These are phyloP conservation scores for Cheilosia grossa DNA, from an alignment of 2,888 invertebrate genomes.

Conservation along the genomic window DNA sequence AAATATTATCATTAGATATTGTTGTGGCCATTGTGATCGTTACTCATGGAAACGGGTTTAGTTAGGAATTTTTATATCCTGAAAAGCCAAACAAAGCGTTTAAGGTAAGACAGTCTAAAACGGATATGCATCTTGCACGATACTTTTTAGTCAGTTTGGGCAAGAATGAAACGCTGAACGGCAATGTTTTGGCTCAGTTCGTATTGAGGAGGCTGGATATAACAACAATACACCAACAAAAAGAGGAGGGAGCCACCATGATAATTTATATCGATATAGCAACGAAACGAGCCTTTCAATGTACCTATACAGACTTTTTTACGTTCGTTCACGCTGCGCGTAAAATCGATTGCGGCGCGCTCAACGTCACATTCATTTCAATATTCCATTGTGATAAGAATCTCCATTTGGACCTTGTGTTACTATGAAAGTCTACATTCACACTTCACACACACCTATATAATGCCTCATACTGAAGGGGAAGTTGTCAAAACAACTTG, in stretches of 20 bases:
- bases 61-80: not conserved
- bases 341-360: conserved; percentile 74
- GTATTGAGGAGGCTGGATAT: conserved; percentile 7
- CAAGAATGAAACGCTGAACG: conserved; percentile 9
- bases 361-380: conserved; percentile 74
- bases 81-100: not conserved
- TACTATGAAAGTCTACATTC: conserved; percentile 53
- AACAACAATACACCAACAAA: conserved; percentile 26
- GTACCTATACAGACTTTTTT: conserved; percentile 60
- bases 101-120: not conserved
- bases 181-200: conserved; percentile 39
- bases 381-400: conserved; percentile 73
- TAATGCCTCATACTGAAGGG: conserved; percentile 3
- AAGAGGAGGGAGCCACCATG: conserved; percentile 1
- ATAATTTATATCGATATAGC: conserved; percentile 16
- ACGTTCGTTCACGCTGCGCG: conserved; percentile 71
- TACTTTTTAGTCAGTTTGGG: not conserved
- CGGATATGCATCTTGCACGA: not conserved
- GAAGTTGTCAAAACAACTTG: not conserved
- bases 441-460: conserved; percentile 4
- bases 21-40: conserved; percentile 57
- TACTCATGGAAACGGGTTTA: conserved; percentile 51
- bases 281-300: conserved; percentile 56
- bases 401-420: conserved; percentile 62
- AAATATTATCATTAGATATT: conserved; percentile 34